phyloP scores from a whole-genome alignment of 2,797 vertebrate genomes.

The Fistularia commersonii region DNA sequence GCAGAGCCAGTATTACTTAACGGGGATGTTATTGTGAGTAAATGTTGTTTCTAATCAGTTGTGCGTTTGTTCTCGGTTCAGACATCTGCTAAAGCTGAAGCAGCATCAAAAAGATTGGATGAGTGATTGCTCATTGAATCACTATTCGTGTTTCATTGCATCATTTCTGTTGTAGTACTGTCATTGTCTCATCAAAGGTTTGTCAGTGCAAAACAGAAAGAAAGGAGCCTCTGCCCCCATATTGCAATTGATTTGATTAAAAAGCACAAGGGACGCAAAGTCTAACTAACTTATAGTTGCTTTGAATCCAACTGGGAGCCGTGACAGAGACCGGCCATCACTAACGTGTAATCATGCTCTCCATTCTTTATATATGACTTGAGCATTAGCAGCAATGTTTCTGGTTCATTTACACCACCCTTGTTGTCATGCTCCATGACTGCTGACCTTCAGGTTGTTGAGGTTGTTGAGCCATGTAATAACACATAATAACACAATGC shows the following conservation, averaged over 20 bases:
- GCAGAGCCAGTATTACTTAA: too few relatives aligned
- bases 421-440: slow-evolving; percentile 16
- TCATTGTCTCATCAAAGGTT: not conserved
- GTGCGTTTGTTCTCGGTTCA: too few relatives aligned
- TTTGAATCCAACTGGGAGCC: slow-evolving; percentile 40
- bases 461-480: too few relatives aligned
- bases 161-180: slow-evolving; percentile 27
- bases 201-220: too few relatives aligned
- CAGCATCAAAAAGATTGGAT: not conserved
- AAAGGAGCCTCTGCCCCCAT: not conserved
- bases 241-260: slow-evolving; percentile 16
- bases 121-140: slow-evolving; percentile 3
- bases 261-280: slow-evolving; percentile 33
- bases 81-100: too few relatives aligned
- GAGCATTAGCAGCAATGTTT: slow-evolving; percentile 30
- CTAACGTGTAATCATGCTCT: slow-evolving; percentile 42
- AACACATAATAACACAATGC: slow-evolving; percentile 1
- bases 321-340: slow-evolving; percentile 38
- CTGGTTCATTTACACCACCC: slow-evolving; percentile 38
- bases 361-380: slow-evolving; percentile 42
- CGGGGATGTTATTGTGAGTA: too few relatives aligned
- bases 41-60: too few relatives aligned
- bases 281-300: slow-evolving; percentile 51
- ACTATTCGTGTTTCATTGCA: slow-evolving; percentile 25
- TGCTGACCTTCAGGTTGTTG: slow-evolving; percentile 30